Evolutionary conservation across 1,140 invertebrate genomes (phyloP).

Genomic region (Eriocheir sinensis): DNA sequence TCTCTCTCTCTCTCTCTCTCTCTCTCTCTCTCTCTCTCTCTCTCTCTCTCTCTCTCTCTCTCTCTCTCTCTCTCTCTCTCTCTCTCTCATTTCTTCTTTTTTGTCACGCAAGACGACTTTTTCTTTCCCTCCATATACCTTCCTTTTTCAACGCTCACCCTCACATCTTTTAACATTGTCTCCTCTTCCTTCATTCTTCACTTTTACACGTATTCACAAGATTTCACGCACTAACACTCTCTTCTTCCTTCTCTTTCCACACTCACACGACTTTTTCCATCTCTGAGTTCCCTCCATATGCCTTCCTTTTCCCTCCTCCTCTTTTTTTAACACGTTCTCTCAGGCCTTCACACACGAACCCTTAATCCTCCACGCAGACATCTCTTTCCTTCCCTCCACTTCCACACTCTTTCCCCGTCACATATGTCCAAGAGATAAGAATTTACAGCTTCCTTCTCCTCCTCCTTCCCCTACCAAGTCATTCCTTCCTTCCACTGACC

Average conservation of each 20-base stretch:
- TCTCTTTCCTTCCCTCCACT: not conserved
- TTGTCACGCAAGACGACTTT: too few relatives aligned
- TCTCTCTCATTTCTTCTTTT: not conserved
- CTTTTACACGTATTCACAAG: too few relatives aligned
- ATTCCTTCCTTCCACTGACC: not conserved
- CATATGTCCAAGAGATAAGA: too few relatives aligned
- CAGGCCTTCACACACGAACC: not conserved
- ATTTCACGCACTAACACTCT: too few relatives aligned
- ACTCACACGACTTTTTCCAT: too few relatives aligned
- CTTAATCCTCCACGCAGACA: too few relatives aligned
- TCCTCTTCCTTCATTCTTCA: not conserved
- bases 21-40: not conserved
- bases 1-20: constrained; percentile 34
- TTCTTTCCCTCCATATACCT: too few relatives aligned
- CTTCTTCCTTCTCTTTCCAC: too few relatives aligned
- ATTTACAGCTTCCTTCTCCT: too few relatives aligned
- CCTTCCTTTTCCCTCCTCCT: not conserved
- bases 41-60: not conserved
- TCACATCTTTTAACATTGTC: too few relatives aligned
- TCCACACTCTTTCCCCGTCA: not conserved
- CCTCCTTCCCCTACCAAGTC: not conserved
- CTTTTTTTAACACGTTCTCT: not conserved
- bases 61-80: too few relatives aligned
- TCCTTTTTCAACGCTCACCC: too few relatives aligned
- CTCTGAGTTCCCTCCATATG: not conserved